These are phyloP conservation scores for Potamarius usumacintae DNA, from an alignment of 2,113 vertebrate species.

Conservation along the genomic window DNA sequence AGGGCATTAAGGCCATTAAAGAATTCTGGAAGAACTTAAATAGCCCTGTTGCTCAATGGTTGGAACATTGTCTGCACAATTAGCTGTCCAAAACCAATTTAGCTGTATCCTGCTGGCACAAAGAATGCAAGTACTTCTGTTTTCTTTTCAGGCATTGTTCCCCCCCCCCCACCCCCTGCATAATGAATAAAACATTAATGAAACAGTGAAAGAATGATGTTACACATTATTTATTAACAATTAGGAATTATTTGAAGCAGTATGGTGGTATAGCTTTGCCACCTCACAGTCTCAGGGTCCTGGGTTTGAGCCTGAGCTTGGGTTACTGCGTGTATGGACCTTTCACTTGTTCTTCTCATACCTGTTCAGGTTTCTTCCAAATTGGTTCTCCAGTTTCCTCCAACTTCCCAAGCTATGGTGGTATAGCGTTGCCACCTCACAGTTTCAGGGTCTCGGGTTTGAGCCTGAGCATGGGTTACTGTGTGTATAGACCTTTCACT, in stretches of 20 bases:
- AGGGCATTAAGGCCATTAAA: conserved; percentile 32
- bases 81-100: conserved; percentile 27
- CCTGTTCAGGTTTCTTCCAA: background rate
- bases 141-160: background rate
- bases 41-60: conserved; percentile 13
- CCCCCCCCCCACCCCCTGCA: background rate
- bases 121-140: background rate
- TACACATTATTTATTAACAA: background rate
- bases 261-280: background rate
- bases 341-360: background rate
- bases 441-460: background rate
- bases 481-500: background rate
- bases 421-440: background rate
- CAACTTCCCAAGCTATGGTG: too few species aligned
- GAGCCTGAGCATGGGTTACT: background rate
- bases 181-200: conserved; percentile 13
- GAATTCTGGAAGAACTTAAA: conserved; percentile 26
- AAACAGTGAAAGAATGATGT: background rate
- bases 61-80: conserved; percentile 33
- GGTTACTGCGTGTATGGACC: background rate
- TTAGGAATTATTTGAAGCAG: background rate
- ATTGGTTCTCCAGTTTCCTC: too few species aligned
- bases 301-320: background rate
- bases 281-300: background rate
- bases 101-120: conserved; percentile 5